phyloP scores from a whole-genome alignment of 92 coral and sea anemone genomes.

The Porites lobata region DNA sequence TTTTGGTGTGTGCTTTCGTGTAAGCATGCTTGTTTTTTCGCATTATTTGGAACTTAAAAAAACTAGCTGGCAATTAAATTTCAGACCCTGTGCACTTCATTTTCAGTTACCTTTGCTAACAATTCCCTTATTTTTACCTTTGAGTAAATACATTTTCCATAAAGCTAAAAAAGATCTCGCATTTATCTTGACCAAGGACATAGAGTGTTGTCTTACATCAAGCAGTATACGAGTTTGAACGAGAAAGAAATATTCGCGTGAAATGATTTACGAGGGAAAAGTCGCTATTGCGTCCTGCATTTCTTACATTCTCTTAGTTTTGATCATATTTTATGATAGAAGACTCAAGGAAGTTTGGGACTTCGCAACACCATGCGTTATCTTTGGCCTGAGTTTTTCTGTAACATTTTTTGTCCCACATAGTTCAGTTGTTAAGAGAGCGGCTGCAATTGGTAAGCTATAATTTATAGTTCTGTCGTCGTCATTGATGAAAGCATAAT shows the following conservation, averaged over 20 bases:
- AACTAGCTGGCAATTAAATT: no score
- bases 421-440: constrained; percentile 80
- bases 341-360: constrained; percentile 25
- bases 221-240: not conserved
- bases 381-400: constrained; percentile 60
- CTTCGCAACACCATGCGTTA: constrained; percentile 42
- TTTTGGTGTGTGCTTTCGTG: not conserved
- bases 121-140: no score
- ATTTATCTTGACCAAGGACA: not conserved
- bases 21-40: not conserved
- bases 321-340: constrained; percentile 48
- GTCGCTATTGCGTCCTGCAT: constrained; percentile 74
- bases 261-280: constrained; percentile 66
- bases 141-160: no score
- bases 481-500: no score
- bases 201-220: not conserved
- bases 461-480: not conserved
- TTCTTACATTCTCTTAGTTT: constrained; percentile 64
- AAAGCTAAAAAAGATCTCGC: not conserved
- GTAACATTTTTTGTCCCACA: constrained; percentile 70
- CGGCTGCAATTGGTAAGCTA: constrained; percentile 76
- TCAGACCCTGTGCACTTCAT: no score
- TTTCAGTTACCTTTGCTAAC: no score
- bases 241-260: not conserved
- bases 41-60: no score